Percentiles rank a stretch among this genome's conserved stretches.
phyloP scores from a whole-genome alignment of 2,797 vertebrate species.

The Rhinatrema bivittatum region DNA sequence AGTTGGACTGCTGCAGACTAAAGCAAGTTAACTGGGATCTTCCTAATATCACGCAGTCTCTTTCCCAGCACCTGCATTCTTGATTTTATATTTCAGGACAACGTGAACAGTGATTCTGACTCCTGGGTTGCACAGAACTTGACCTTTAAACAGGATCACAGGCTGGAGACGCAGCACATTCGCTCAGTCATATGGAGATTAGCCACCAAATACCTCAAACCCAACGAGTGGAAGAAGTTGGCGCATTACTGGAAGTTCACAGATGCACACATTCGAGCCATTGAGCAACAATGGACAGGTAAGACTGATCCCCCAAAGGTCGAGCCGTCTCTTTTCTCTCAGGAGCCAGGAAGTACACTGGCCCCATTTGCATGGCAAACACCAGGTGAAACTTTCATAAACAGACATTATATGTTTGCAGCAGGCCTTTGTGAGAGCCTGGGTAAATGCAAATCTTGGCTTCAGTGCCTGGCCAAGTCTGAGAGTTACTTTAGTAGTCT shows the following conservation, averaged over 20 bases:
- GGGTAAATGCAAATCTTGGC: too few relatives aligned
- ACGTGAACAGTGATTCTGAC: slow-evolving; percentile 37
- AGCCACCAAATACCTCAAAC: slow-evolving; percentile 68
- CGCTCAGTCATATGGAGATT: slow-evolving; percentile 77
- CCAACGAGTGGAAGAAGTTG: slow-evolving; percentile 78
- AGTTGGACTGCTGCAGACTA: too few relatives aligned
- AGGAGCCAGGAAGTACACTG: background rate
- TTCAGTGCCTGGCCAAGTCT: too few relatives aligned
- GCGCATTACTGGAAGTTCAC: slow-evolving; percentile 82
- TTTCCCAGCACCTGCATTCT: too few relatives aligned
- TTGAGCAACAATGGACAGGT: slow-evolving; percentile 74
- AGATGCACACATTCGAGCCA: slow-evolving; percentile 68
- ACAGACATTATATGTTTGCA: too few relatives aligned
- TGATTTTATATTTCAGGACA: slow-evolving; percentile 51
- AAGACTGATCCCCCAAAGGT: slow-evolving; percentile 7
- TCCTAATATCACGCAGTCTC: too few relatives aligned
- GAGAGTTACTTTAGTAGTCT: too few relatives aligned
- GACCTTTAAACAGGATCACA: slow-evolving; percentile 79
- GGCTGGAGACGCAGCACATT: slow-evolving; percentile 72
- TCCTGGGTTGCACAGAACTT: slow-evolving; percentile 52
- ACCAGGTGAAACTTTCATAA: too few relatives aligned
- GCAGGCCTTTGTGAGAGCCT: too few relatives aligned
- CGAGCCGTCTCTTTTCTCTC: background rate
- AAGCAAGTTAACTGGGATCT: too few relatives aligned
- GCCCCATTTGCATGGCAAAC: too few relatives aligned